Evolutionary conservation across 1,140 invertebrate genomes (phyloP).

Genomic region (Tenebrio molitor): DNA sequence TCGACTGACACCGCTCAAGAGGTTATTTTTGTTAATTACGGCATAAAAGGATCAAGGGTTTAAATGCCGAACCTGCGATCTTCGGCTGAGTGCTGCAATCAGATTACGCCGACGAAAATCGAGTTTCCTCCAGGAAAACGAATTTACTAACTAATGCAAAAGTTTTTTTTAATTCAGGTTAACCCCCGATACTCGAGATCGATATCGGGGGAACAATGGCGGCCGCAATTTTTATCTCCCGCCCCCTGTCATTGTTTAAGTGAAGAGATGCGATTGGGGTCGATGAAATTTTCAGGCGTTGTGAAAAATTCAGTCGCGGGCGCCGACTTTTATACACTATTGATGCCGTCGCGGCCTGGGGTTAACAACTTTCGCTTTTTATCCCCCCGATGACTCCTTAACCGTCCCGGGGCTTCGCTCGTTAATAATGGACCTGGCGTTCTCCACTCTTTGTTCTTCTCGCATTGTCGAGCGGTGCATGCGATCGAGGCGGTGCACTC

Average conservation of each 20-base stretch:
- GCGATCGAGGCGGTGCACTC: not conserved
- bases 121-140: constrained; percentile 2
- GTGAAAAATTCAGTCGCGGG: constrained; percentile 13
- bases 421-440: too few species aligned
- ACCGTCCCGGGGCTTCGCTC: not conserved
- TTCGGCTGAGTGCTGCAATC: constrained; percentile 30
- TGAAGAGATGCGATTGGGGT: not conserved
- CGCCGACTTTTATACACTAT: constrained; percentile 8
- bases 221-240: not conserved
- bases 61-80: constrained; percentile 3
- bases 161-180: constrained; percentile 1
- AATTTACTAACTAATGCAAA: not conserved
- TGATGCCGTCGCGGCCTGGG: constrained; percentile 1
- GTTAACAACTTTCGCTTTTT: constrained; percentile 20
- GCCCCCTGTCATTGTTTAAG: constrained; percentile 2
- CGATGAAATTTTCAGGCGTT: constrained; percentile 7
- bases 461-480: too few species aligned
- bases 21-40: constrained; percentile 19
- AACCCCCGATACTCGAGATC: not conserved
- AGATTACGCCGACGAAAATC: constrained; percentile 3
- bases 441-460: too few species aligned
- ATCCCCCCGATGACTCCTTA: not conserved
- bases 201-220: not conserved
- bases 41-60: constrained; percentile 8
- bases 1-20: constrained; percentile 4